Evolutionary conservation across 2,113 vertebrate species (phyloP).

Genomic region (Speoplatyrhinus poulsoni): DNA sequence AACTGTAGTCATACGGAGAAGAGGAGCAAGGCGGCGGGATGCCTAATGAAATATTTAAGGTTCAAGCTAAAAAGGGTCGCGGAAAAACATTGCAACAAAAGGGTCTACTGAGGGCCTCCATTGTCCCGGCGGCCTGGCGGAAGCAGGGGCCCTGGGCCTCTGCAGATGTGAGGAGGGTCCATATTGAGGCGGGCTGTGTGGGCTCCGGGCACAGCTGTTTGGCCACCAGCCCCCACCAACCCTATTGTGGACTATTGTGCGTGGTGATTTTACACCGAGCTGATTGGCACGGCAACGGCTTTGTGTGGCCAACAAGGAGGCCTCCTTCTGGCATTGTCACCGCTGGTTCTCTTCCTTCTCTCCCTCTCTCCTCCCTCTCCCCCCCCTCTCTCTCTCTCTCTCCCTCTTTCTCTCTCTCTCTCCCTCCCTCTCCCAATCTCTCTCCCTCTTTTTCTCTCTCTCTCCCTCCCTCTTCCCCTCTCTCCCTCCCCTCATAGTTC

Average conservation of each 20-base stretch:
- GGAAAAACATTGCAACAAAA: conserved; percentile 81
- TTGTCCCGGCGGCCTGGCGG: conserved; percentile 74
- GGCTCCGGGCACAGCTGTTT: conserved; percentile 91
- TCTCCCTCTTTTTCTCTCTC: conserved; percentile 33
- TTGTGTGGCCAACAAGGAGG: conserved; percentile 75
- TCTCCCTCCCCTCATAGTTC: neutral
- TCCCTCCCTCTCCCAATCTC: conserved; percentile 2
- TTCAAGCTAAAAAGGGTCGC: conserved; percentile 76
- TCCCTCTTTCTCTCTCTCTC: conserved; percentile 10
- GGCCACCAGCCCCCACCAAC: conserved; percentile 85
- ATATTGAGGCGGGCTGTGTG: conserved; percentile 83
- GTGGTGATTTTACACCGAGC: conserved; percentile 82
- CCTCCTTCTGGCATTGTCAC: conserved; percentile 43
- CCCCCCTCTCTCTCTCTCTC: neutral
- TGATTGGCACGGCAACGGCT: conserved; percentile 81
- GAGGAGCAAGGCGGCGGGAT: conserved; percentile 54
- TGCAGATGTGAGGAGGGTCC: conserved; percentile 82
- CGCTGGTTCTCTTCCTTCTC: conserved; percentile 35
- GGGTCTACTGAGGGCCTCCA: conserved; percentile 73
- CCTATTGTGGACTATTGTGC: conserved; percentile 82
- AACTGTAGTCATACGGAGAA: conserved; percentile 55
- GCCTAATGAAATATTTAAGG: conserved; percentile 91
- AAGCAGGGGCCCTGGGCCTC: conserved; percentile 78
- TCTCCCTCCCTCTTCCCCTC: conserved; percentile 9
- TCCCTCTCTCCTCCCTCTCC: conserved; percentile 16